phyloP scores from a whole-genome alignment of 1,140 invertebrate genomes.

The Drosophila takahashii region DNA sequence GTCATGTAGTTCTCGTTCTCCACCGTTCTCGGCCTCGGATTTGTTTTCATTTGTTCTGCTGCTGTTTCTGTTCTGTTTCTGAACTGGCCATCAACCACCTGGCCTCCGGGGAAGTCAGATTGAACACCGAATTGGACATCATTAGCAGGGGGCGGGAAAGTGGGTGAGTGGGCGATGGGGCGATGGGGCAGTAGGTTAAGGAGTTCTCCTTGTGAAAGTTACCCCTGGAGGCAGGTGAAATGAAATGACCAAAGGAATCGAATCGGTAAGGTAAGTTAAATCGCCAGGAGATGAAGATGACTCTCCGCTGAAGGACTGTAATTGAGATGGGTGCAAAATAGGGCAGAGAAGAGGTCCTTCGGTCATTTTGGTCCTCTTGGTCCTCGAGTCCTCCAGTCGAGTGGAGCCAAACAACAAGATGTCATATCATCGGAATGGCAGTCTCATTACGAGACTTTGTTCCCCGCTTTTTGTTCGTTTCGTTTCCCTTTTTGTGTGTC shows the following conservation, averaged over 20 bases:
- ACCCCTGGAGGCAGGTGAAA: constrained; percentile 36
- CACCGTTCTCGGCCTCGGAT: constrained; percentile 3
- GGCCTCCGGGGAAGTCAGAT: constrained; percentile 25
- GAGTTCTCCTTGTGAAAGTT: constrained; percentile 11
- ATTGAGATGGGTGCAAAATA: constrained; percentile 39
- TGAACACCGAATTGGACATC: constrained; percentile 46
- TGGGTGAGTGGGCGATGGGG: not conserved
- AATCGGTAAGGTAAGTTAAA: not conserved
- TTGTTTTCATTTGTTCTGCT: constrained; percentile 11
- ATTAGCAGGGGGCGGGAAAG: constrained; percentile 15
- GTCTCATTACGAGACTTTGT: constrained; percentile 38
- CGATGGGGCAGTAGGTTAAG: constrained; percentile 14
- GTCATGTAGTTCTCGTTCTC: constrained; percentile 41
- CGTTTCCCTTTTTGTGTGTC: constrained; percentile 19
- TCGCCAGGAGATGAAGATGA: constrained; percentile 3
- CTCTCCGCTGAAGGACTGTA: constrained; percentile 22
- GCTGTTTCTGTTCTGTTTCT: not conserved
- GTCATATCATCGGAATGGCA: constrained; percentile 48
- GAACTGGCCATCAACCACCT: constrained; percentile 37
- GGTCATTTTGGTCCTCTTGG: not conserved
- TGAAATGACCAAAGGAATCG: constrained; percentile 39
- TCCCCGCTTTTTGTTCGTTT: constrained; percentile 23
- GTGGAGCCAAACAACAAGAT: constrained; percentile 28
- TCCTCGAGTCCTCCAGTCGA: constrained; percentile 8
- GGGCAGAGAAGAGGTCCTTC: constrained; percentile 23